Evolutionary conservation across 2,113 vertebrate genomes (phyloP).

Genomic region (Crotalus horridus): DNA sequence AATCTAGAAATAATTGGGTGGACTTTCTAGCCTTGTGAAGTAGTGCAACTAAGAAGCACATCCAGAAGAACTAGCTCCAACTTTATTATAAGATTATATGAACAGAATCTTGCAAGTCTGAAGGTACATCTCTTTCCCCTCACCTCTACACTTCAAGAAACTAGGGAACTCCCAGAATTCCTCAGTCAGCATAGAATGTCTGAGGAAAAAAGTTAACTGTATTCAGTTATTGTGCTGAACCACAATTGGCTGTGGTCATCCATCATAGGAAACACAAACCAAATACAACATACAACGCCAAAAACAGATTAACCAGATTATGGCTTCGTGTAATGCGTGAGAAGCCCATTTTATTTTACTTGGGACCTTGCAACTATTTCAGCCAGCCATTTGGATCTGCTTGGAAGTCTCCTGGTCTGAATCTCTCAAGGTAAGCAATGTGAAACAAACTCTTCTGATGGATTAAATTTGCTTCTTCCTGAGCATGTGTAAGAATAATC

Average conservation of each 20-base stretch:
- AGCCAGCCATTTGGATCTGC: not conserved
- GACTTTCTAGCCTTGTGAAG: not conserved
- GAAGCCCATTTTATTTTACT: not conserved
- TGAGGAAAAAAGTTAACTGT: not conserved
- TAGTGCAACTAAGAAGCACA: not conserved
- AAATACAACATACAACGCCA: not conserved
- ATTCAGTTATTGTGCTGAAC: not conserved
- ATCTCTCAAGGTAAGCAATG: not conserved
- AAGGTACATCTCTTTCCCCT: not conserved
- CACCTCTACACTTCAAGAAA: not conserved
- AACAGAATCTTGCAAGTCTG: not conserved
- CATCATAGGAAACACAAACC: not conserved
- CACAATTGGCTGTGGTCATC: not conserved
- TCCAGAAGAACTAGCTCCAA: not conserved
- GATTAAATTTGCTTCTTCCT: not conserved
- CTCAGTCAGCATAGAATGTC: not conserved
- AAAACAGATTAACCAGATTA: not conserved
- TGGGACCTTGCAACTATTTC: not conserved
- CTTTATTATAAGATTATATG: not conserved
- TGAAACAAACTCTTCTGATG: not conserved
- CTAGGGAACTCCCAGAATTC: not conserved
- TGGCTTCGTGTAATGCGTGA: not conserved
- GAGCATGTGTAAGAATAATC: not conserved
- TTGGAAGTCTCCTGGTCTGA: not conserved
- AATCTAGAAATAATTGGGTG: not conserved